Conservation (phyloP, 2,797 vertebrate genomes). For the Sebastes umbrosus region DNA sequence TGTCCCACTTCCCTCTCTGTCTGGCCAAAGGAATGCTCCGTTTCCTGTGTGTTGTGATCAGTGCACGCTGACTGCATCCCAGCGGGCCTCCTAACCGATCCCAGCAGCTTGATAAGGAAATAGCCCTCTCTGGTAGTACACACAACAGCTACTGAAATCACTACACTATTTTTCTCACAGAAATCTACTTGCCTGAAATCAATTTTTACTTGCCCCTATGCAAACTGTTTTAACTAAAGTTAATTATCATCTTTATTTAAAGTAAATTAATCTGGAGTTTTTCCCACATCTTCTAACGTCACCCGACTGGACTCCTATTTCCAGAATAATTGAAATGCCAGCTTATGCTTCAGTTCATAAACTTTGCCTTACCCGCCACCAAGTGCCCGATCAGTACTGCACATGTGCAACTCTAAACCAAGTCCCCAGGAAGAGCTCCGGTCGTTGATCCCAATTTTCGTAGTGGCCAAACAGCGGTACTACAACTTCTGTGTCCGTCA, state of each 20-base stretch:
- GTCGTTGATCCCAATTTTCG: too few relatives aligned
- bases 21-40: slow-evolving; percentile 63
- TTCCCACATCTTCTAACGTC: too few relatives aligned
- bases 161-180: background rate
- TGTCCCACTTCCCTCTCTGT: slow-evolving; percentile 35
- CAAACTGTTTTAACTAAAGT: too few relatives aligned
- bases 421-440: too few relatives aligned
- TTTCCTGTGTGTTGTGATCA: slow-evolving; percentile 69
- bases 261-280: background rate
- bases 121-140: background rate
- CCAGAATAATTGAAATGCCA: background rate
- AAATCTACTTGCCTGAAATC: background rate
- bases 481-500: too few relatives aligned
- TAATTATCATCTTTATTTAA: too few relatives aligned
- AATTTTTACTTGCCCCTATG: too few relatives aligned
- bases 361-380: background rate
- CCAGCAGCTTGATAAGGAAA: slow-evolving; percentile 38
- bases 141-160: slow-evolving; percentile 8
- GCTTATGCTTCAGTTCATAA: background rate
- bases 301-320: background rate
- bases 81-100: slow-evolving; percentile 17
- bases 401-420: too few relatives aligned
- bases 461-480: too few relatives aligned
- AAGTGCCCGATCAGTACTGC: too few relatives aligned
- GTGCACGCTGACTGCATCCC: slow-evolving; percentile 16